Evolutionary conservation across 1,140 invertebrate genomes (phyloP).

Genomic region (Sycophila sp.): DNA sequence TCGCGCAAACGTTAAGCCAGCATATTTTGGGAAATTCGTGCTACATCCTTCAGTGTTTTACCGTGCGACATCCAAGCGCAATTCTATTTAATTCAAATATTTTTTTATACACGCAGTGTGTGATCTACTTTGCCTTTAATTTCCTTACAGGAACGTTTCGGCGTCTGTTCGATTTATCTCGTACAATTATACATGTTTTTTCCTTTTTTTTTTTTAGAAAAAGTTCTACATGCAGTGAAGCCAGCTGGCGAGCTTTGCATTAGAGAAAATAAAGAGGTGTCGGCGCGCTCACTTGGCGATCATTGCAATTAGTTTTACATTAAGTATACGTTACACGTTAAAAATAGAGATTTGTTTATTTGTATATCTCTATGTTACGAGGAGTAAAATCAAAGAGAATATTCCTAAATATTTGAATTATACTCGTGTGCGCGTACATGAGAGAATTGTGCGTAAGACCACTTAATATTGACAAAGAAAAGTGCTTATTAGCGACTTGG

Average conservation of each 20-base stretch:
- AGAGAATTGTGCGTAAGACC: constrained; percentile 31
- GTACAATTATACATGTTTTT: constrained; percentile 2
- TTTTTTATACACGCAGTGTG: constrained; percentile 8
- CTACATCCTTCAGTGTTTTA: not conserved
- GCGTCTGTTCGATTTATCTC: not conserved
- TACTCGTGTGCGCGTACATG: constrained; percentile 16
- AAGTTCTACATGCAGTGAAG: constrained; percentile 24
- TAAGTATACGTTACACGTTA: constrained; percentile 36
- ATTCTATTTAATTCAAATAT: constrained; percentile 9
- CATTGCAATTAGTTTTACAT: constrained; percentile 34
- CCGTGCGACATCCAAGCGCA: not conserved
- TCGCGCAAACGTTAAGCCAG: too few species aligned
- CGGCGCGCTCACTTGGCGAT: constrained; percentile 7
- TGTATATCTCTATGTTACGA: constrained; percentile 11
- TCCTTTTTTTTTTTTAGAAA: constrained; percentile 22
- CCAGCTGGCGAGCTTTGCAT: constrained; percentile 13
- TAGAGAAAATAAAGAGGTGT: constrained; percentile 34
- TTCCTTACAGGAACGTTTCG: not conserved
- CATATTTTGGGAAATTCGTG: not conserved
- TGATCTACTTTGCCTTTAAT: not conserved
- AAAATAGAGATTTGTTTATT: constrained; percentile 35
- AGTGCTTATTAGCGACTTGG: constrained; percentile 11
- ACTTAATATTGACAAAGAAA: constrained; percentile 38
- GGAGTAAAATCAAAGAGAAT: constrained; percentile 7
- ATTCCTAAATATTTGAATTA: not conserved